Conservation (phyloP, 2,797 vertebrate species). For the Macroramphosus scolopax region DNA sequence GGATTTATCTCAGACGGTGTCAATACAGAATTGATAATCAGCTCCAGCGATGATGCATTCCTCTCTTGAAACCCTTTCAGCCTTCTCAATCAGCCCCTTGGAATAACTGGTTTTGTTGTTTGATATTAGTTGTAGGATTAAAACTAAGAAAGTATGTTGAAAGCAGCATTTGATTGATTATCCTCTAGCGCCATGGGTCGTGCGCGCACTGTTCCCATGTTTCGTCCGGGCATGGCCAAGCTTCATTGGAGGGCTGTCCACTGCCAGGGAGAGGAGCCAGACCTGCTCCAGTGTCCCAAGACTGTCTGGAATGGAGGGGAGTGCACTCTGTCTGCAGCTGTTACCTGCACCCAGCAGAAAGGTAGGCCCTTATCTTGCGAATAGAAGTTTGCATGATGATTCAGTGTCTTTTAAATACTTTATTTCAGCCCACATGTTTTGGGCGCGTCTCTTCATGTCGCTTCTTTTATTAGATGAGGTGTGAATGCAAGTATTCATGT, state of each 20-base stretch:
- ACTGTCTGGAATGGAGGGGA: conserved; percentile 80
- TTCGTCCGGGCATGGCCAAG: conserved; percentile 72
- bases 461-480: conserved; percentile 1
- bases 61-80: background rate
- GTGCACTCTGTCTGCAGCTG: conserved; percentile 82
- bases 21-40: background rate
- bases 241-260: conserved; percentile 84
- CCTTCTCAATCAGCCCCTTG: background rate
- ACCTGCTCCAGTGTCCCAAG: conserved; percentile 84
- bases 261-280: conserved; percentile 86
- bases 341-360: conserved; percentile 79
- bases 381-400: background rate
- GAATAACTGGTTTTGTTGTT: background rate
- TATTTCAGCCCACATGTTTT: too few species aligned
- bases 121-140: background rate
- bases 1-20: conserved; percentile 3
- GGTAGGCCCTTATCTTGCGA: conserved; percentile 45
- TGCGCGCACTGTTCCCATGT: conserved; percentile 76
- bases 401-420: too few species aligned
- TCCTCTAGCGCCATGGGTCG: conserved; percentile 78
- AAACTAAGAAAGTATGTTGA: background rate
- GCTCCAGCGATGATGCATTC: background rate
- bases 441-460: too few species aligned
- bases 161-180: conserved; percentile 3
- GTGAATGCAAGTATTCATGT: conserved; percentile 12